These are phyloP conservation scores for Percopsis omiscomaycus DNA, from an alignment of 2,797 vertebrate species.

Conservation along the genomic window DNA sequence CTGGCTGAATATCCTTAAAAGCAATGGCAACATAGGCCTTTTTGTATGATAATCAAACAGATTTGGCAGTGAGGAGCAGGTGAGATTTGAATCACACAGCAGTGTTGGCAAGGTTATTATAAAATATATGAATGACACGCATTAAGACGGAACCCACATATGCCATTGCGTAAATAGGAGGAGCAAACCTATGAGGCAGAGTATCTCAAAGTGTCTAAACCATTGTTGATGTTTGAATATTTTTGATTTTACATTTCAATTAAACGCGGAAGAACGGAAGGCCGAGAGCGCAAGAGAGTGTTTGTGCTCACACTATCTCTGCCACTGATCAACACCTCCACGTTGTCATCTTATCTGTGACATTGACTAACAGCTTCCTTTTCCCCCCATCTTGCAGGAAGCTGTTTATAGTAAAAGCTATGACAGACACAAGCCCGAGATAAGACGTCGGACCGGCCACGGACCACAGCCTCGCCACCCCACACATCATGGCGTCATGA, in stretches of 20 bases:
- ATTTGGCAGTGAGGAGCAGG: constrained; percentile 44
- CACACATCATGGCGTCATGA: constrained; percentile 42
- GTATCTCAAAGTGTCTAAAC: not conserved
- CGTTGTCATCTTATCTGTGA: not conserved
- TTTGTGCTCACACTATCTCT: not conserved
- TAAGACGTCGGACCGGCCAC: constrained; percentile 57
- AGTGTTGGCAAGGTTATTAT: constrained; percentile 46
- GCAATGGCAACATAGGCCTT: constrained; percentile 53
- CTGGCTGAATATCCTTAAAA: constrained; percentile 51
- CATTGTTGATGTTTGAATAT: constrained; percentile 26
- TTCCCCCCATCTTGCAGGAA: constrained; percentile 57
- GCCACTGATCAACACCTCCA: not conserved
- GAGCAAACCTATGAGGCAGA: not conserved
- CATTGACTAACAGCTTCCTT: constrained; percentile 19
- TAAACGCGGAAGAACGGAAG: no score
- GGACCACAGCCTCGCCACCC: constrained; percentile 52
- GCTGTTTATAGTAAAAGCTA: constrained; percentile 70
- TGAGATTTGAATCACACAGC: constrained; percentile 44
- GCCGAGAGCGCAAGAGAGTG: constrained; percentile 19
- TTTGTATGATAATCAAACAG: constrained; percentile 63
- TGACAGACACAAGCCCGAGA: constrained; percentile 74
- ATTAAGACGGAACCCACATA: constrained; percentile 4
- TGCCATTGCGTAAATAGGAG: not conserved
- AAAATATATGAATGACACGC: constrained; percentile 22
- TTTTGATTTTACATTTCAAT: constrained; percentile 4